These are phyloP conservation scores for Esox masquinongy DNA, from an alignment of 2,797 vertebrate genomes.

Conservation along the genomic window DNA sequence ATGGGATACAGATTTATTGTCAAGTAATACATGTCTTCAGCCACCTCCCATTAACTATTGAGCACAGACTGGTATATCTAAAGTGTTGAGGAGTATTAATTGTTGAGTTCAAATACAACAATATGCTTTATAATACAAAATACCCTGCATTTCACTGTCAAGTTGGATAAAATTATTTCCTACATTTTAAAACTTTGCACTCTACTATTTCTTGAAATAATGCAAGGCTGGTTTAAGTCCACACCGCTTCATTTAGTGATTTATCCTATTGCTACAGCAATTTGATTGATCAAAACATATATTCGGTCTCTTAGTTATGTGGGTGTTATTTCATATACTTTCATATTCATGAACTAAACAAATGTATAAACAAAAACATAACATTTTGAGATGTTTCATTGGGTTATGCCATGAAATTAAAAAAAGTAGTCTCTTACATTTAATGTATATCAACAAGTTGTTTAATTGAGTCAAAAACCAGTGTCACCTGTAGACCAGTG, in stretches of 20 bases:
- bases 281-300: constrained; percentile 10
- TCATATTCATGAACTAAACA: background rate
- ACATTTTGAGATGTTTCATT: background rate
- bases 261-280: constrained; percentile 13
- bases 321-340: background rate
- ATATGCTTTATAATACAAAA: constrained; percentile 71
- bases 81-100: constrained; percentile 35
- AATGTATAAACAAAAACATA: background rate
- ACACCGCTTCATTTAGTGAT: background rate
- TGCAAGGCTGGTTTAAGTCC: constrained; percentile 10
- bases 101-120: constrained; percentile 68
- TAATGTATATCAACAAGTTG: constrained; percentile 1
- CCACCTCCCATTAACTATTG: constrained; percentile 37
- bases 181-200: constrained; percentile 17
- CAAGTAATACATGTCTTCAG: constrained; percentile 41
- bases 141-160: constrained; percentile 70
- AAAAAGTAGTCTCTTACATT: background rate
- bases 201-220: constrained; percentile 19
- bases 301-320: background rate
- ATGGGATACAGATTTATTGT: constrained; percentile 53
- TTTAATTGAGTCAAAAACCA: background rate
- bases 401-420: background rate
- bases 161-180: constrained; percentile 33
- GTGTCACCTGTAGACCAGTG: background rate
- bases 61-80: constrained; percentile 41